Evolutionary conservation across 2,888 invertebrate genomes (phyloP).

Genomic region (Syritta pipiens): DNA sequence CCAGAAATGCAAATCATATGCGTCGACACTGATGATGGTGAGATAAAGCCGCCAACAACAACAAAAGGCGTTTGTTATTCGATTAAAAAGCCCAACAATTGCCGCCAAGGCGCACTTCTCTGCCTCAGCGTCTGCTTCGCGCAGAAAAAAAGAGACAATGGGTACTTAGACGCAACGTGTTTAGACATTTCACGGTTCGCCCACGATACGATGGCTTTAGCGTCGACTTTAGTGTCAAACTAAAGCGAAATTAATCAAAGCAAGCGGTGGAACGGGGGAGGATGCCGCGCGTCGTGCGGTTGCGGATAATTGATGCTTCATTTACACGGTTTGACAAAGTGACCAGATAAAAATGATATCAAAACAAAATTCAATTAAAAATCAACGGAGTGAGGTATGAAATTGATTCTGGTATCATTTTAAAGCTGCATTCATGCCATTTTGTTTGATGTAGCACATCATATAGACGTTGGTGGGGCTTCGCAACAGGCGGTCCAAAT

Average conservation of each 20-base stretch:
- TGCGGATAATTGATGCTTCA: slow-evolving; percentile 32
- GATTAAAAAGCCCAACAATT: slow-evolving; percentile 5
- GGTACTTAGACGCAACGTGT: slow-evolving; percentile 8
- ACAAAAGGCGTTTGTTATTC: background rate
- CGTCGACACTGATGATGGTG: background rate
- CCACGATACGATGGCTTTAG: background rate
- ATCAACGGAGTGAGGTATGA: background rate
- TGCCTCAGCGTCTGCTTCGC: too few relatives aligned
- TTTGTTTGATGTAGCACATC: background rate
- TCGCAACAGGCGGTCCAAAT: too few relatives aligned
- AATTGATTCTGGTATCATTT: background rate
- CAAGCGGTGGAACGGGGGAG: background rate
- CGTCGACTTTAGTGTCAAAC: background rate
- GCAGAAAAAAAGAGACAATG: slow-evolving; percentile 11
- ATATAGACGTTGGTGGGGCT: too few relatives aligned
- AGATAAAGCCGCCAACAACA: background rate
- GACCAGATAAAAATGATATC: background rate
- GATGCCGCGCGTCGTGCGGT: too few relatives aligned
- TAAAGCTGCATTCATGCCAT: background rate
- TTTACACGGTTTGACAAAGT: slow-evolving; percentile 40
- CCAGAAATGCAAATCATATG: slow-evolving; percentile 37
- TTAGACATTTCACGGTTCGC: slow-evolving; percentile 21
- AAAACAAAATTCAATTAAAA: background rate
- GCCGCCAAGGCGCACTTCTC: too few relatives aligned
- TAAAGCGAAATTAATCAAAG: background rate